Base-by-base conservation (phyloP, 1,140 invertebrate genomes). In the Cyclina sinensis region DNA sequence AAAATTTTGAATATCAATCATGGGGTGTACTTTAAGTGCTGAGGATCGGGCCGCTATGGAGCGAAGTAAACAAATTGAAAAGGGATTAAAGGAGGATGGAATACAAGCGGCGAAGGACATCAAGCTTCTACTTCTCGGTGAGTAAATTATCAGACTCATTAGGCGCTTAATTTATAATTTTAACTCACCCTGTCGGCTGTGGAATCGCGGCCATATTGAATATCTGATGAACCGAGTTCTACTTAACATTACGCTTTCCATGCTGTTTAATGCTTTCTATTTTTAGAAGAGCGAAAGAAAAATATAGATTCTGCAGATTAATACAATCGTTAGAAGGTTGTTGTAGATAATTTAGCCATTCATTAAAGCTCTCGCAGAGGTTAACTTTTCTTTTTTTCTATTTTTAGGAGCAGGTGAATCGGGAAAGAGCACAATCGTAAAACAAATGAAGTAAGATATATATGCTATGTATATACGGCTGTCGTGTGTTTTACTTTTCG, bases 91-190 rank as follows among this genome's bases (percentile, higher is more conserved):
- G 96, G 99, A 99, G 96, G 99, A 99, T 97, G 99, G 99, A 78
- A 98, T 99, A 91, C 99, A 99, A 96, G 99, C 99, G 68, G 99
- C 99, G 94, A 99, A 99, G 97, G 99, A 99, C 96, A 99, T 99
- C 95, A 99, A 99, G 97, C 97, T 99, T 92, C 96, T 99, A 92
- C 97, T 99, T 92, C 97, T 99, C 94, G 99, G 99, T 99, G 97
- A 97, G 94, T 65, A n/a, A 30, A 16, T 83, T 46, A 57, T 43
- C 48, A 27, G 32, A 68, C 59, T 87, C 14, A 30, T 79, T 68
- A 80, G n/a, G 30, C 51, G 24, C 51, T 86, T 59, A 76, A 46
- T 70, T 86, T 54, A 37, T 68, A 59, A 68, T 86, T 51, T 51
- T 59, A 70, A 70, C 76, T 57, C 37, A 43, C 57, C 48, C 12